A percentile compares a stretch with the other conserved stretches of the same genome.
These are phyloP conservation scores for Amphiprion percula DNA, from an alignment of 2,113 vertebrate species.

Conservation along the genomic window DNA sequence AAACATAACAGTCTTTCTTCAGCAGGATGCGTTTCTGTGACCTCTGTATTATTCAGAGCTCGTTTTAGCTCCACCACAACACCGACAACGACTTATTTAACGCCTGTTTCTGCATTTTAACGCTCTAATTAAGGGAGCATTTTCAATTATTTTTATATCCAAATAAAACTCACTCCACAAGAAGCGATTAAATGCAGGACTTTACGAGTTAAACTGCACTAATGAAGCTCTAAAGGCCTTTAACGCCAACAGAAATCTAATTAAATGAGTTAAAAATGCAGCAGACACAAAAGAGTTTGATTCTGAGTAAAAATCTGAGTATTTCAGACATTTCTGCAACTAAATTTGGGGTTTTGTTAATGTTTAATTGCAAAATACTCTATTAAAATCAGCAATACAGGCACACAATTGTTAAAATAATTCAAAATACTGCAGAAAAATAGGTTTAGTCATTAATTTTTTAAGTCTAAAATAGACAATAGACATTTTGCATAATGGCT, in stretches of 20 bases:
- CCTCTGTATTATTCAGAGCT: slow-evolving; percentile 16
- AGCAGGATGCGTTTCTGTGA: no score
- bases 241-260: background rate
- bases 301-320: no score
- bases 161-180: background rate
- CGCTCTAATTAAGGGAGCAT: background rate
- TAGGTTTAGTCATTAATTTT: no score
- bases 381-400: no score
- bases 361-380: no score
- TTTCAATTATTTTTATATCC: no score
- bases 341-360: background rate
- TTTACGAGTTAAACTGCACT: background rate
- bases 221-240: background rate
- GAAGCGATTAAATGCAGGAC: background rate
- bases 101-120: background rate
- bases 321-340: background rate
- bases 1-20: no score
- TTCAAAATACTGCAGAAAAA: background rate
- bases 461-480: no score
- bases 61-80: slow-evolving; percentile 8
- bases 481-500: no score
- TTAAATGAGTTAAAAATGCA: background rate
- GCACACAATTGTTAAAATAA: no score
- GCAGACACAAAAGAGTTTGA: background rate
- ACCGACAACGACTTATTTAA: slow-evolving; percentile 9